Base-by-base conservation (phyloP, 2,797 vertebrate species). In the Sylvilagus floridanus region DNA sequence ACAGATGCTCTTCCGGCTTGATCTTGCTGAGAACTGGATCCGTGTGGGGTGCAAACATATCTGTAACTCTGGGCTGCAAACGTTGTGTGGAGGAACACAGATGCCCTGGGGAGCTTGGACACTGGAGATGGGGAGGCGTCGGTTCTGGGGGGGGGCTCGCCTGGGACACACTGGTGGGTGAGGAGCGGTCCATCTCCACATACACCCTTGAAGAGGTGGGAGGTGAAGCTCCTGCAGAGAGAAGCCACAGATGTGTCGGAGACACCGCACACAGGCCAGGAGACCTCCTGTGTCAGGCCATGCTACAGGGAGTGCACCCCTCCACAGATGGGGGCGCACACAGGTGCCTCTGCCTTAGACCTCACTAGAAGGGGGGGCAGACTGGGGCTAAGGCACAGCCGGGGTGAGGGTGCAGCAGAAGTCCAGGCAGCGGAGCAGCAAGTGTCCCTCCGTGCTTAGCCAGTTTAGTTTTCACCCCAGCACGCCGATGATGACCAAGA, bases 401-500 rank as follows among this genome's bases (percentile, higher is more conserved):
- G 77, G 66, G 26, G 54, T 69, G 63, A 30, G 47, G 82, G 54
- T 63, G 54, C 24, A 50, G 52, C 24, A 50, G 52, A 81, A 76
- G 37, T 65, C 78, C 52, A 35, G 4, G 62, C 35, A 62, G 19
- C 50, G 50, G 42, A 75, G 50, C 37, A 88, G 35, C 52, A 84
- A 93, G 32, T 85, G 60, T 73, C 79, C 85, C 28, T 76, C 30
- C 76, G 26, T 60, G 72, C 60, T 77, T 82, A 95, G 7, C 30
- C 42, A 83, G 50, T 75, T 87, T 95, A 50, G 37, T 76, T 96
- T 32, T 75, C 68, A 50, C 62, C 63, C 71, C 82, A 24, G 9
- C 8, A 84, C 19, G 87, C 79, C 11, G 26, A 35, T 84, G 84
- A 84, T 26, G 60, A 54, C n/a, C 52, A 85, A 84, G 52, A 68